Conservation (phyloP, 2,888 invertebrate species). For the Xylota segnis region DNA sequence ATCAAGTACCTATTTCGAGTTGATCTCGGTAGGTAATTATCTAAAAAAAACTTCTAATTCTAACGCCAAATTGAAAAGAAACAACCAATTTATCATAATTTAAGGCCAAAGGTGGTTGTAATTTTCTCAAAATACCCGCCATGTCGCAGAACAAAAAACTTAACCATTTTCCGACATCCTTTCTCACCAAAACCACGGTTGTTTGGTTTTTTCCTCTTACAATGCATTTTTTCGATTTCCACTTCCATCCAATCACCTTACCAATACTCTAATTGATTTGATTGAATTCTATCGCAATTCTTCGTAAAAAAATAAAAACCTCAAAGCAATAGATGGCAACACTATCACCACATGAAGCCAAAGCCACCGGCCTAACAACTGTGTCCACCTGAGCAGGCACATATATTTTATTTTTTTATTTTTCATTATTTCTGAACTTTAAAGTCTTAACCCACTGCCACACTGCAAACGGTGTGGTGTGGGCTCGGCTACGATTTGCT, state of each 20-base stretch:
- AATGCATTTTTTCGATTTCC: constrained; percentile 17
- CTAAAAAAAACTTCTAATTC: neutral
- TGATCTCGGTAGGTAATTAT: no score
- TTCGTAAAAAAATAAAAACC: constrained; percentile 2
- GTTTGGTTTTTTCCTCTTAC: constrained; percentile 4
- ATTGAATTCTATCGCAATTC: constrained; percentile 33
- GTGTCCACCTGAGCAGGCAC: neutral
- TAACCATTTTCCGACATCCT: constrained; percentile 28
- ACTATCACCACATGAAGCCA: constrained; percentile 18
- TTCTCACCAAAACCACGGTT: constrained; percentile 9
- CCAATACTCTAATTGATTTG: neutral
- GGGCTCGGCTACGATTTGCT: constrained; percentile 54
- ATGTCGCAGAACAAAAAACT: neutral
- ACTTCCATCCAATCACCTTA: constrained; percentile 42
- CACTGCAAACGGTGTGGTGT: constrained; percentile 35
- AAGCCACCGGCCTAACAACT: constrained; percentile 55
- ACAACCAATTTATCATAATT: neutral
- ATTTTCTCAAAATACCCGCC: neutral
- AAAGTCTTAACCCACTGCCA: constrained; percentile 74
- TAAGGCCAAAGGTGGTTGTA: neutral
- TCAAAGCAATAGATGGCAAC: constrained; percentile 30
- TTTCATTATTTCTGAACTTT: constrained; percentile 65
- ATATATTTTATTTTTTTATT: constrained; percentile 31
- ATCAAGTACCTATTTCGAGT: no score
- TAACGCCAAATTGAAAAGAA: neutral